Evolutionary conservation across 1,140 invertebrate species (phyloP).

Genomic region (Drosophila nigrodunni): DNA sequence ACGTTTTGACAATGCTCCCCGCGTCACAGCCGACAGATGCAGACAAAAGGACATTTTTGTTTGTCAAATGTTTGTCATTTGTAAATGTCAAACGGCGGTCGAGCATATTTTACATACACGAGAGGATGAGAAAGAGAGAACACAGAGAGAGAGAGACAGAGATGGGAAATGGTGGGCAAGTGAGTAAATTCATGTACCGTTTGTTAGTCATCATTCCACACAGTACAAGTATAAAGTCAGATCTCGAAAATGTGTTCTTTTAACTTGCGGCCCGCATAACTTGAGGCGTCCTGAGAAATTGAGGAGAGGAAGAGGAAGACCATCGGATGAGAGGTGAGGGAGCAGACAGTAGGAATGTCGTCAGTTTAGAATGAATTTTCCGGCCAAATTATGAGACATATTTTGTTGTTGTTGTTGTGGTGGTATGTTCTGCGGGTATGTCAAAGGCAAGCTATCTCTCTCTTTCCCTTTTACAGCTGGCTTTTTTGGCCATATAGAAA

Average conservation of each 20-base stretch:
- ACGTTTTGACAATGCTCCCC: conserved; percentile 55
- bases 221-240: conserved; percentile 42
- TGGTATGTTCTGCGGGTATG: conserved; percentile 22
- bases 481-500: conserved; percentile 54
- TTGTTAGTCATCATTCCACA: conserved; percentile 1
- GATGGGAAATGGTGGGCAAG: not conserved
- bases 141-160: not conserved
- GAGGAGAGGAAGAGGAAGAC: not conserved
- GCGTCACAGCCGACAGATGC: conserved; percentile 33
- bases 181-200: conserved; percentile 23
- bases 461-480: no score
- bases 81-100: conserved; percentile 83
- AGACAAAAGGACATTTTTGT: conserved; percentile 64
- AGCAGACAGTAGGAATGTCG: conserved; percentile 37
- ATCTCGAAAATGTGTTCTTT: conserved; percentile 55
- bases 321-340: not conserved
- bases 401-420: conserved; percentile 51
- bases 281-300: conserved; percentile 17
- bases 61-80: conserved; percentile 84
- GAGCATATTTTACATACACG: conserved; percentile 77
- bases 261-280: conserved; percentile 70
- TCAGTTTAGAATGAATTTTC: conserved; percentile 42
- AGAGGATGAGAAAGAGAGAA: not conserved
- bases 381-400: conserved; percentile 75
- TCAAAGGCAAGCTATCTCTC: no score